phyloP scores from a whole-genome alignment of 2,797 vertebrate species.

The Sylvilagus floridanus region DNA sequence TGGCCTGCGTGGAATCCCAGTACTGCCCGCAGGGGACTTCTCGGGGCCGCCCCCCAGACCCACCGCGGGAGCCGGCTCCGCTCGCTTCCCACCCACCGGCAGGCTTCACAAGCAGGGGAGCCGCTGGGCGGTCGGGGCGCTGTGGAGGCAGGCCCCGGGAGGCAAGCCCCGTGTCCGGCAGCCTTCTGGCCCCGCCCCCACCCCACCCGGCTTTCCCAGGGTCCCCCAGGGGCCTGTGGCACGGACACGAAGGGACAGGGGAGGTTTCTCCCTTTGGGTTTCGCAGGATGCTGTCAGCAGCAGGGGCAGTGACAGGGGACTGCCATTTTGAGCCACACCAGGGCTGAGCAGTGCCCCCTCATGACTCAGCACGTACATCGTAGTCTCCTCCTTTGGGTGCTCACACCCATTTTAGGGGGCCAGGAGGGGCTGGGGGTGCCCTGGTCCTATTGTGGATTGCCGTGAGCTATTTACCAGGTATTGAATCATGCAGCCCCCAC shows the following conservation, averaged over 20 bases:
- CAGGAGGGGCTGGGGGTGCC: too few species aligned
- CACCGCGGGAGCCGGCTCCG: too few species aligned
- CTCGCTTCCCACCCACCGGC: too few species aligned
- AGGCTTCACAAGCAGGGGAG: too few species aligned
- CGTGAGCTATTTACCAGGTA: conserved; percentile 1
- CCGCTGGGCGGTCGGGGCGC: too few species aligned
- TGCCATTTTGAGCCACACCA: background rate
- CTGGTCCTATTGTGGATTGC: background rate
- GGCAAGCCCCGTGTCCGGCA: background rate
- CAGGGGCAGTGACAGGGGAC: background rate
- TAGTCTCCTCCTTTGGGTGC: background rate
- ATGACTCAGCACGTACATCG: background rate
- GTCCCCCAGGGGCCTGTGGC: background rate
- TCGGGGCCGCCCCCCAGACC: too few species aligned
- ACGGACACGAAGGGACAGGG: background rate
- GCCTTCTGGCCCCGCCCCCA: too few species aligned
- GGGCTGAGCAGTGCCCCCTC: background rate
- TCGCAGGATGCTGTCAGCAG: background rate
- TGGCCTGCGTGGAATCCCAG: background rate
- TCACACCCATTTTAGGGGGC: background rate
- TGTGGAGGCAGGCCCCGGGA: background rate
- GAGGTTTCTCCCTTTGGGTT: background rate
- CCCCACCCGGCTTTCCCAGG: too few species aligned
- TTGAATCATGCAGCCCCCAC: background rate
- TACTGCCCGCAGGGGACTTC: background rate